Evolutionary conservation across 2,797 vertebrate genomes (phyloP), one percentile per base, ranked within the genome.

Genomic region (Scarus forsteni): DNA sequence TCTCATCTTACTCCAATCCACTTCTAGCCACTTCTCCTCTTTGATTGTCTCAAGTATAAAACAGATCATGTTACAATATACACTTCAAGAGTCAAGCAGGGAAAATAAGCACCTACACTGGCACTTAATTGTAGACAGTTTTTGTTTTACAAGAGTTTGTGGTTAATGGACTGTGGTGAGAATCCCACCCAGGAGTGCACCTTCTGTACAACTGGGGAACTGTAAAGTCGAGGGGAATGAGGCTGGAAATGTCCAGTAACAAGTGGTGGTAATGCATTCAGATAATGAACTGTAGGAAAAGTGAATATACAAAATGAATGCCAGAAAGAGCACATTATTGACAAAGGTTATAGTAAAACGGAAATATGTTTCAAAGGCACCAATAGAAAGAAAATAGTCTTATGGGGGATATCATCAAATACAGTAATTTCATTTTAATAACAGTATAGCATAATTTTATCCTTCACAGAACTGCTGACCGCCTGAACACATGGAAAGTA

Each of bases 81-180:
- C 54, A 57, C 77, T 65, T 78, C 18, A 66, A 66, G 71, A 63
- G 70, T 84, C 86, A 75, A 83, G 83, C 75, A 55, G 79, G 44
- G 80, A 82, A 77, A 92, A 91, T 83, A 73, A 87, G 77, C 46
- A 66, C 4, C 55, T 3, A 38, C 62, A 73, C 66, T 75, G 68
- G 60, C 61, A 66, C 62, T 88, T 90, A 84, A 91, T 89, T 75
- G 76, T 48, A 69, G 66, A 79, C 68, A 42, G 48, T 84, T 81
- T 87, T 53, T 61, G 42, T 70, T 91, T 93, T 92, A 91, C 75
- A 81, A 75, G 82, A 49, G 46, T 83, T 70, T 88, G 84, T 60
- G 88, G 89, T 85, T 36, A 11, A 60, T 60, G 59, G 72, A 40
- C 66, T 55, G 18, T 46, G 58, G 68, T 68, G 55, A 76, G 58